Percentiles rank a stretch among this genome's conserved stretches.
These are phyloP conservation scores for Platerodrilus igneus DNA, from an alignment of 2,888 invertebrate species.

Conservation along the genomic window DNA sequence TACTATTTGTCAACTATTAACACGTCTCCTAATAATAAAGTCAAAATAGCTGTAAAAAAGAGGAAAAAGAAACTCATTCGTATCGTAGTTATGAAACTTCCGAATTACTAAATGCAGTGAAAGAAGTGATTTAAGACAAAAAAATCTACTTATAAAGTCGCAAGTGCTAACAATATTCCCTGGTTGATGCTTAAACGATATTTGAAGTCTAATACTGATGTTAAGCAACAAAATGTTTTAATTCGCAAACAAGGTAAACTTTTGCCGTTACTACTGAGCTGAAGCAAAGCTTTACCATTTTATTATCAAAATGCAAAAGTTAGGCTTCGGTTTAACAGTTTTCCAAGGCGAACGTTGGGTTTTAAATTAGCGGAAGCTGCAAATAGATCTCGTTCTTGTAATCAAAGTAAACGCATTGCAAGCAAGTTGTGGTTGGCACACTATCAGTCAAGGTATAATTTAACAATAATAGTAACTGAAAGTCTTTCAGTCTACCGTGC, in stretches of 20 bases:
- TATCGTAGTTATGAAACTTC: constrained; percentile 2
- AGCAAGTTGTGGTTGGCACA: constrained; percentile 12
- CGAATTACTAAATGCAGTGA: constrained; percentile 4
- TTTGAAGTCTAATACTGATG: constrained; percentile 1
- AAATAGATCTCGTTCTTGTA: background rate
- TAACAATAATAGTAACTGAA: constrained; percentile 5
- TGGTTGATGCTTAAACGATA: background rate
- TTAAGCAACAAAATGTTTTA: constrained; percentile 4
- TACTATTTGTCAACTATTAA: constrained; percentile 1
- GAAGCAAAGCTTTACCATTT: background rate
- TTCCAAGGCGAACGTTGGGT: background rate
- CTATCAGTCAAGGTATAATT: constrained; percentile 1
- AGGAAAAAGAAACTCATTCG: background rate
- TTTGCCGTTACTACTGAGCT: constrained; percentile 4
- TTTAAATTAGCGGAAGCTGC: background rate
- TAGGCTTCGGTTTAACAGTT: constrained; percentile 3
- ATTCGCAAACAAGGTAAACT: constrained; percentile 5
- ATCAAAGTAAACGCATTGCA: constrained; percentile 4
- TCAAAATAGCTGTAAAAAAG: background rate
- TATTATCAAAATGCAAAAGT: constrained; percentile 1
- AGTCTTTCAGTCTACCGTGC: constrained; percentile 5
- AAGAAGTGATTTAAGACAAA: constrained; percentile 3
- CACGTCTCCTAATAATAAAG: background rate
- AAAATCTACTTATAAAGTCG: constrained; percentile 1
- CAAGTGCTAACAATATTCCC: constrained; percentile 1